Conservation (phyloP, 1,140 invertebrate species). For the Parapsyche elsis region DNA sequence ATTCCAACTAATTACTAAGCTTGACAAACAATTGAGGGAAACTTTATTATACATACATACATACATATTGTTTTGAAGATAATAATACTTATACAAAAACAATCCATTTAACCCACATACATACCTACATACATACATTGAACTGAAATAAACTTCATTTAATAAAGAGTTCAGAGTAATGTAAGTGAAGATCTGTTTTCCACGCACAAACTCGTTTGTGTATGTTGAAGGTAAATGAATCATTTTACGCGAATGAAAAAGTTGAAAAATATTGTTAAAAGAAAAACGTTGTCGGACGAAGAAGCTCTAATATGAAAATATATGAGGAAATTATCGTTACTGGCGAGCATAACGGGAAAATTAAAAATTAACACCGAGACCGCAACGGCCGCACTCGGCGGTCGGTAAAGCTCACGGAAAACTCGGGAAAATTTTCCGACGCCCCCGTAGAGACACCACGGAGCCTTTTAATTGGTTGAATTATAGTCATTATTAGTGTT, state of each 20-base stretch:
- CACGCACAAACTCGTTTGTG: no score
- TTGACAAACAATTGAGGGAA: background rate
- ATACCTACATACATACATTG: no score
- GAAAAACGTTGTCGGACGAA: background rate
- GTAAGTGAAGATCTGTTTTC: no score
- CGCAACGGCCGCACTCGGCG: constrained; percentile 11
- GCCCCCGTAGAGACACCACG: background rate
- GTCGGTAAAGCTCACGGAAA: background rate
- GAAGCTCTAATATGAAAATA: constrained; percentile 48
- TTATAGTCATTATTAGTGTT: constrained; percentile 24
- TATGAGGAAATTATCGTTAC: constrained; percentile 44
- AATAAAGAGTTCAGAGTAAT: no score
- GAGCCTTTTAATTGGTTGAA: constrained; percentile 13
- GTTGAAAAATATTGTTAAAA: background rate
- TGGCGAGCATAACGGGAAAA: constrained; percentile 44
- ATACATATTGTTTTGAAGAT: no score
- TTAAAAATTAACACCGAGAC: constrained; percentile 49
- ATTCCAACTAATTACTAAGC: background rate
- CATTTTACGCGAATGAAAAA: background rate
- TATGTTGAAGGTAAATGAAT: no score
- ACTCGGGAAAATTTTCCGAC: background rate
- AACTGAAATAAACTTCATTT: no score
- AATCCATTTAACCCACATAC: no score
- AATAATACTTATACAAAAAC: no score
- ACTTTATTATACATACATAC: background rate